Evolutionary conservation across 2,113 vertebrate genomes (phyloP).

Genomic region (Centrocercus urophasianus): DNA sequence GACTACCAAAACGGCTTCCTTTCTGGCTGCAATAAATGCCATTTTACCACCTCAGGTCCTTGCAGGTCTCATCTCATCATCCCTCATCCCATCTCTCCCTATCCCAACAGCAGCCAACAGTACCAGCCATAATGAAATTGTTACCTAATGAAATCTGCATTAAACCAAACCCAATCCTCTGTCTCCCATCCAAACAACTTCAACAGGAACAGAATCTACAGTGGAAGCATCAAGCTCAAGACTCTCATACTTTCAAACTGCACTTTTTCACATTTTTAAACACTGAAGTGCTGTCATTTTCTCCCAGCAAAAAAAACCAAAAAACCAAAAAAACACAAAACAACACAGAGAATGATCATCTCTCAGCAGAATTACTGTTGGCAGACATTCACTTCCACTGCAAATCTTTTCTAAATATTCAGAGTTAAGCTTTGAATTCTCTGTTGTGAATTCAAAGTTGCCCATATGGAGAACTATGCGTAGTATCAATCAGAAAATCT

Average conservation of each 20-base stretch:
- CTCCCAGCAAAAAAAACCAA: not conserved
- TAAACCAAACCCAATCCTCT: no score
- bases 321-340: no score
- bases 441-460: constrained; percentile 61
- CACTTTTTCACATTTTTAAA: constrained; percentile 42
- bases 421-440: constrained; percentile 46
- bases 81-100: not conserved
- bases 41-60: not conserved
- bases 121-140: not conserved
- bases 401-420: constrained; percentile 58
- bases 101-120: not conserved
- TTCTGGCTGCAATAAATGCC: not conserved
- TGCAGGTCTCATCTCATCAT: not conserved
- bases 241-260: constrained; percentile 21
- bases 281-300: constrained; percentile 45
- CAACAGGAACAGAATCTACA: not conserved
- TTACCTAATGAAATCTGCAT: not conserved
- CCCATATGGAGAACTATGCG: constrained; percentile 65
- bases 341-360: not conserved
- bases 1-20: not conserved
- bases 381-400: constrained; percentile 56
- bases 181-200: not conserved
- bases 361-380: constrained; percentile 48
- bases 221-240: not conserved
- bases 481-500: constrained; percentile 61